Evolutionary conservation across 2,797 vertebrate species (phyloP), one percentile per base, ranked within the genome.

Genomic region (Pseudochirops cupreus): DNA sequence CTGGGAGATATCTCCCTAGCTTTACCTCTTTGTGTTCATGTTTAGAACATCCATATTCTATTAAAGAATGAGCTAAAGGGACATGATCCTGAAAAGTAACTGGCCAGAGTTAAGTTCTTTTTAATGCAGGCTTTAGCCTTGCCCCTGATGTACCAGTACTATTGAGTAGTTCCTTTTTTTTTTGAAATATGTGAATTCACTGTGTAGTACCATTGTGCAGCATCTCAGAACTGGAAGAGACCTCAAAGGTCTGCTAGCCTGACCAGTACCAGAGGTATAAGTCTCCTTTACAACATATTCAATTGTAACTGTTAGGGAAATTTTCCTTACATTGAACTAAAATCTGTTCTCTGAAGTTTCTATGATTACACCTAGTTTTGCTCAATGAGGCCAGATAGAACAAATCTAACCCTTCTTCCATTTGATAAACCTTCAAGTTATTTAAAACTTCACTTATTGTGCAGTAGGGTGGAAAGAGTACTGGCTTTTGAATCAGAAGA

Each of bases 101-200:
- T 74, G 62, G 13, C 33, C 16, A 39, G 18, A 74, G 5, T 74
- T 74, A 7, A 74, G 26, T 31, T 53, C 39, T 1, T 59, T 67
- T 92, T 91, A 94, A 74, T 55, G 57, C 28, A 56, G 54, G 52
- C 56, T 95, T 95, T 46, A 74, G 52, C 33, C 54, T 28, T 90
- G 24, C 28, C 18, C 21, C 7, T 90, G 39, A 52, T n/a, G n/a
- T 24, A 3, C 11, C 6, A 2, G 56, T 46, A 31, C 1, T 24
- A 0, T 59, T 26, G n/a, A 56, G 74, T 46, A 29, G 26, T 95
- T 62, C 4, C 4, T 46, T 46, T 6, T 4, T 39, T 94, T 29
- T 3, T 14, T 31, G 29, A 2, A 58, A 10, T 24, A 59, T 56
- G 33, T 2, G 21, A 33, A 67, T 24, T 52, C n/a, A 11, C n/a